Base-by-base conservation (phyloP, 1,140 invertebrate genomes). In the Idris sp. region DNA sequence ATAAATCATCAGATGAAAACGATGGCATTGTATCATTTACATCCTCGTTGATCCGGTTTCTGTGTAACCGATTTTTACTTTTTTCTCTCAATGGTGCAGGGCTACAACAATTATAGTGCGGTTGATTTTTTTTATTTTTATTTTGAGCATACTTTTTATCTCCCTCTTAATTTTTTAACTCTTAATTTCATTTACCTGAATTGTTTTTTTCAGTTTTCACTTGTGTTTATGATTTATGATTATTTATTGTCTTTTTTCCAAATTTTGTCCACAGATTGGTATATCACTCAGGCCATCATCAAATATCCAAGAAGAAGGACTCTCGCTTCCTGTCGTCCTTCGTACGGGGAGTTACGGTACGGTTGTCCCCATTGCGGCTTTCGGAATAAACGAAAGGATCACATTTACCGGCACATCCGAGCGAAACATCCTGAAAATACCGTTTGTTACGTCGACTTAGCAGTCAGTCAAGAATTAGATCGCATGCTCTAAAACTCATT, bases 261-360 rank as follows among this genome's bases (percentile, higher is more conserved):
- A 56, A 72, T 76, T 76, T 58, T 72, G 74, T 72, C 43, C 64
- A 69, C 68, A 77, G 74, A 77, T 58, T 73, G 74, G 74, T 11
- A 64, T 22, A 35, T 77, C 31, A 16, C 68, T 4, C 58, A 73
- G 30, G 62, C 74, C 1, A 62, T 72, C 18, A 76, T 76, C 22
- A 72, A 62, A 11, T 76, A 72, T 26, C 74, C 74, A 4, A 25
- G 67, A 6, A 48, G 74, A 18, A 62, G 74, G 40, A 61, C 61
- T 2, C 7, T 16, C 0, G 33, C 14, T 0, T 48, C 56, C 8
- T 51, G 41, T 28, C 13, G 43, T 28, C 28, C 54, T 1, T 46
- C 46, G 0, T 65, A 48, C n/a, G 67, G 67, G 0, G 67, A 67
- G 14, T 15, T 76, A 19, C 48, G 74, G 9, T 76, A 68, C 19